Base-by-base conservation (phyloP, 2,113 vertebrate genomes). In the Gulo gulo region DNA sequence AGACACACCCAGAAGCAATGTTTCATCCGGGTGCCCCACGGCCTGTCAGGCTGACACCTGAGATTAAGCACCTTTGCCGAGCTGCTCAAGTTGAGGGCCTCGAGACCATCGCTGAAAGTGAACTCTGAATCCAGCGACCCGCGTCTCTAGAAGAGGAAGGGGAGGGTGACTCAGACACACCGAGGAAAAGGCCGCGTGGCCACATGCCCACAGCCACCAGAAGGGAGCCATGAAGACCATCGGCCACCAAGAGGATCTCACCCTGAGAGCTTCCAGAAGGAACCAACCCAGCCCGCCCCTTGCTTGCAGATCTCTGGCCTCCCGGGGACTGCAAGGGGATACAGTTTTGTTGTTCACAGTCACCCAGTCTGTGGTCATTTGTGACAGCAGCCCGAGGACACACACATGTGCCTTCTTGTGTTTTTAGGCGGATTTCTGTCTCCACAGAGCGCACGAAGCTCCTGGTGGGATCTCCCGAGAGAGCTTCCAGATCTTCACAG, bases 231-330 rank as follows among this genome's bases (percentile, higher is more conserved):
- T 5, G 15, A 79, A 11, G 15, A 12, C 8, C 24, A 61, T 12
- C 10, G 9, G 59, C 24, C 59, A 1, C 24, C 7, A 26, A 18
- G 59, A 50, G 47, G 29, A 34, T 21, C 45, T 21, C 9, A 7
- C 47, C 26, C 36, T 69, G 2, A 0, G 57, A 15, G 14, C 4
- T 8, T 42, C 59, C 21, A 15, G 78, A 34, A 74, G 42, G n/a
- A n/a, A 45, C 39, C 69, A 34, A 7, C 2, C 1, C 16, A 59
- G 71, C 34, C 55, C 0, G 12, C 24, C 7, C 0, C 6, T 3
- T 55, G 23, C 16, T 47, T 34, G 65, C 23, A n/a, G 57, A 42
- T 23, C 16, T 16, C 80, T 23, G 80, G 79, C 16, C 23, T 78
- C 23, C 69, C 47, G 69, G 45, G 69, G 45, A 45, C n/a, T 24